phyloP scores from a whole-genome alignment of 2,888 invertebrate genomes.

The Cryptosula pallasiana region DNA sequence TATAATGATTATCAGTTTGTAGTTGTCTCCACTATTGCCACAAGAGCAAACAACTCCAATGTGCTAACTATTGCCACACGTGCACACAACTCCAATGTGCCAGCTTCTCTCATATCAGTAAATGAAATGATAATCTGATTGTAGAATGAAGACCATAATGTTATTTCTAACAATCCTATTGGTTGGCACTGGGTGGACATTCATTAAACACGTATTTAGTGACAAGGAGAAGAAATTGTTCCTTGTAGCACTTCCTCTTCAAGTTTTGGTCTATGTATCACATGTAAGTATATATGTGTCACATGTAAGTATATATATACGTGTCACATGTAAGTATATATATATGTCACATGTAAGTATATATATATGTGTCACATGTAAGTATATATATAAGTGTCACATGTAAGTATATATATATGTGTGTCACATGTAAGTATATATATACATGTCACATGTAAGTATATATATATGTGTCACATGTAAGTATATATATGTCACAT shows the following conservation, averaged over 20 bases:
- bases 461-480: neutral
- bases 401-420: neutral
- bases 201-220: constrained; percentile 92
- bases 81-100: no score
- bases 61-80: no score
- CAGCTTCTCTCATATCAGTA: no score
- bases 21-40: no score
- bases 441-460: constrained; percentile 40
- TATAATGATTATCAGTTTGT: no score
- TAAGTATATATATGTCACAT: no score
- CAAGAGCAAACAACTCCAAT: no score
- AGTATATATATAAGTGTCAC: neutral
- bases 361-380: constrained; percentile 41
- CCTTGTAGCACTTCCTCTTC: constrained; percentile 93
- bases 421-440: neutral
- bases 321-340: neutral
- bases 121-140: constrained; percentile 33
- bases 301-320: neutral
- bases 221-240: constrained; percentile 95
- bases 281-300: constrained; percentile 8
- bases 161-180: constrained; percentile 92
- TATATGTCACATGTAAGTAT: neutral
- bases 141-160: constrained; percentile 68
- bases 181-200: constrained; percentile 98
- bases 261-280: constrained; percentile 59